Base-by-base conservation (phyloP, 2,113 vertebrate species). In the Amblyopsis rosae region DNA sequence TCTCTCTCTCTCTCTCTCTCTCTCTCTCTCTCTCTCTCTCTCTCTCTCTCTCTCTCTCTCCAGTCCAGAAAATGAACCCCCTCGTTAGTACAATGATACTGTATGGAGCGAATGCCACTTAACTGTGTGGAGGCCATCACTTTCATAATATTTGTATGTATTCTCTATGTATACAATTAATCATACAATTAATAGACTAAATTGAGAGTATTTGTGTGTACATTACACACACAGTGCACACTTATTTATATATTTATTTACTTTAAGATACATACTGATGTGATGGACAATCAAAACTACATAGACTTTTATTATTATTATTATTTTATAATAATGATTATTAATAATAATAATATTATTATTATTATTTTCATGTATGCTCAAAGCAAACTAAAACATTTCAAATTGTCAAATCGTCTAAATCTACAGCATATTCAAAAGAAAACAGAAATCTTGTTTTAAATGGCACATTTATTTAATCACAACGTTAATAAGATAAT, bases 11-110 rank as follows among this genome's bases (percentile, higher is more conserved):
- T 19, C 19, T 19, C 19, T 19, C 26, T 26, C 26, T 26, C 26
- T 26, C 26, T 26, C 26, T 26, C 26, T 26, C 26, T 26, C 26
- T 26, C 26, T 26, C 26, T 26, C 26, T 26, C 26, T 26, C 26
- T 26, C 26, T 26, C 26, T 26, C 26, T 26, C 26, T 66, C 47
- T 33, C 7, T 6, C 59, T 68, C 56, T 62, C 70, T 61, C 79
- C 67, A 60, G 82, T 79, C 85, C 82, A 86, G 86, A 84, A 85
- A 88, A 57, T 10, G 26, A 86, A 80, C 54, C 8, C 1, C 50
- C 77, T 82, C 75, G 84, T 89, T 85, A 86, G 80, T 76, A 26
- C 54, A 72, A 46, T 51, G 58, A 60, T 62, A 55, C 54, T 51
- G 50, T 63, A 55, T 64, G 61, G 55, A 82, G 80, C 78, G 73